A percentile compares a stretch with the other conserved stretches of the same genome.
Evolutionary conservation across 2,113 vertebrate genomes (phyloP).

Genomic region (Microcebus murinus): DNA sequence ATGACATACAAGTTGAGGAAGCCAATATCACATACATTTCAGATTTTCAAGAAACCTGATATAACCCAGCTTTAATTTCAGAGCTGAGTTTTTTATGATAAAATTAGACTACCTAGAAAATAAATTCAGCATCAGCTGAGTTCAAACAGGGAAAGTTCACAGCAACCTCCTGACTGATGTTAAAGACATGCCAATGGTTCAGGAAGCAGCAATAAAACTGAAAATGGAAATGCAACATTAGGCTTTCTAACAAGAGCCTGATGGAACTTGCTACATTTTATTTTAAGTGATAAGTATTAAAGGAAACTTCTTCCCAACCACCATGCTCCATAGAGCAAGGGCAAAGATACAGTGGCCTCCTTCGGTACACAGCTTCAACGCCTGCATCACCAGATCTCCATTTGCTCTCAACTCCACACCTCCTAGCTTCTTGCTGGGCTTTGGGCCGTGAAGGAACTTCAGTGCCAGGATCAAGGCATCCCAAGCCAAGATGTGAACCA

Average conservation of each 20-base stretch:
- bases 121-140: constrained; percentile 8
- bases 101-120: constrained; percentile 54
- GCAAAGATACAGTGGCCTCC: background rate
- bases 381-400: background rate
- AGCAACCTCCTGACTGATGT: background rate
- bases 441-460: background rate
- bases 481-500: background rate
- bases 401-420: background rate
- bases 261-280: background rate
- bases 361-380: accelerated
- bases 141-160: background rate
- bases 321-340: accelerated
- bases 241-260: background rate
- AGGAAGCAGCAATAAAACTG: background rate
- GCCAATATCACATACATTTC: background rate
- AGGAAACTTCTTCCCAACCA: background rate
- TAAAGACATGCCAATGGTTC: constrained; percentile 7
- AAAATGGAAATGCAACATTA: background rate
- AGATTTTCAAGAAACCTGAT: background rate
- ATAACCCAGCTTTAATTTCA: constrained; percentile 42
- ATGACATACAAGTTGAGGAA: background rate
- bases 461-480: background rate
- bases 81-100: constrained; percentile 2
- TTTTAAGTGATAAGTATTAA: background rate
- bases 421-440: background rate